Evolutionary conservation across 2,797 vertebrate genomes (phyloP).

Genomic region (Dicrostonyx torquatus): DNA sequence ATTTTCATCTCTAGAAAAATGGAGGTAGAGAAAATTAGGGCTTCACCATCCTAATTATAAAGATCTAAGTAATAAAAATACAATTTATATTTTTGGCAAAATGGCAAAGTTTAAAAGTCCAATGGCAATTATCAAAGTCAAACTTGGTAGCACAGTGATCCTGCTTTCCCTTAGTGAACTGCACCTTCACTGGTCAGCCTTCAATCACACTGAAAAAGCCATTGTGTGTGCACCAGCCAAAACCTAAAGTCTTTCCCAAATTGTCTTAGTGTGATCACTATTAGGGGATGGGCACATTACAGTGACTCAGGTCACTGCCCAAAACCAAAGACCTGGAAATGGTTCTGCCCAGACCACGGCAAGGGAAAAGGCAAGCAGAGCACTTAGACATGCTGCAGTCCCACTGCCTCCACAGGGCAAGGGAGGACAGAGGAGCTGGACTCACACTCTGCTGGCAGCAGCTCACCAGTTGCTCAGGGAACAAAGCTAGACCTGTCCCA

Average conservation of each 20-base stretch:
- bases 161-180: neutral
- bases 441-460: neutral
- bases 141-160: neutral
- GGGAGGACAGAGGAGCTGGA: neutral
- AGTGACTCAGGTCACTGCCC: neutral
- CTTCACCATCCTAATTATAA: neutral
- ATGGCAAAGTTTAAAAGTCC: conserved; percentile 22
- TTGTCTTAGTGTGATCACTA: neutral
- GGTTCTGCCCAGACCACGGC: neutral
- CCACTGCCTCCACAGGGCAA: neutral
- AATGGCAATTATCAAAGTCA: neutral
- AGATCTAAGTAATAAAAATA: neutral
- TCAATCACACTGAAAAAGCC: conserved; percentile 6
- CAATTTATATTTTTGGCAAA: conserved; percentile 44
- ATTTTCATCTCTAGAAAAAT: conserved; percentile 3
- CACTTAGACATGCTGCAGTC: neutral
- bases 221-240: neutral
- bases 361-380: neutral
- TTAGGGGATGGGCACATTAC: neutral
- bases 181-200: neutral
- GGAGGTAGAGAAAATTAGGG: neutral
- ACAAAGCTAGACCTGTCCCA: neutral
- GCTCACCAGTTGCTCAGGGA: neutral
- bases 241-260: conserved; percentile 35
- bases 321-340: neutral